These are phyloP conservation scores for Pseudorectes ferrugineus DNA, from an alignment of 2,113 vertebrate species.

Conservation along the genomic window DNA sequence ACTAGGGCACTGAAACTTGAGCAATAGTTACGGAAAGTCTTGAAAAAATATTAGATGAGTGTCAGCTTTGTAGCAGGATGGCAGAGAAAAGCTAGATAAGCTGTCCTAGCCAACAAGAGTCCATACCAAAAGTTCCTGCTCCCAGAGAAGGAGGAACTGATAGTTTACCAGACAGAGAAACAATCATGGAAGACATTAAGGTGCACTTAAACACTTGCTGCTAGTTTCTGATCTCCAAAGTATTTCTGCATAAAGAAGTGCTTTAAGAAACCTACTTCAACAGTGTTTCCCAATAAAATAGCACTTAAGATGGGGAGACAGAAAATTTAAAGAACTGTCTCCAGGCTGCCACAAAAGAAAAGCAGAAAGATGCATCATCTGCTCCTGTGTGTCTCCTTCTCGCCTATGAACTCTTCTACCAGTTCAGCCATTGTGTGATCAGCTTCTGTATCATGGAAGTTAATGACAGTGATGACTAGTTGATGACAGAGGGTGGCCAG, in stretches of 20 bases:
- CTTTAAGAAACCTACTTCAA: not conserved
- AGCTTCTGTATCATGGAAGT: fast-evolving
- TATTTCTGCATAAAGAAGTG: not conserved
- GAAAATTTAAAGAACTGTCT: not conserved
- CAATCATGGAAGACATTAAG: not conserved
- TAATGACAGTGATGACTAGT: fast-evolving
- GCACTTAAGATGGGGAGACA: not conserved
- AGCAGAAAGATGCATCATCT: not conserved
- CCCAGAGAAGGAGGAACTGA: not conserved
- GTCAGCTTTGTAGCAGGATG: not conserved
- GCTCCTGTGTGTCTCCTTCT: not conserved
- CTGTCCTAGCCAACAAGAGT: not conserved
- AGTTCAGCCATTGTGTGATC: not conserved
- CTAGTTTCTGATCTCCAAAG: not conserved
- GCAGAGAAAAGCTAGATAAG: not conserved
- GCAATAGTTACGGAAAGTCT: not conserved
- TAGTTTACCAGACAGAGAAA: not conserved
- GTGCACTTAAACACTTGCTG: not conserved
- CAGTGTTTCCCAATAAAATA: not conserved
- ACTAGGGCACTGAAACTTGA: not conserved
- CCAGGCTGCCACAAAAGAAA: not conserved
- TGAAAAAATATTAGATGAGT: not conserved
- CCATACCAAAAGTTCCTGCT: not conserved
- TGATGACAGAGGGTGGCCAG: not conserved
- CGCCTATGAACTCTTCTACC: fast-evolving